Evolutionary conservation across 2,113 vertebrate genomes (phyloP), one percentile per base, ranked within the genome.

Genomic region (Stercorarius parasiticus): DNA sequence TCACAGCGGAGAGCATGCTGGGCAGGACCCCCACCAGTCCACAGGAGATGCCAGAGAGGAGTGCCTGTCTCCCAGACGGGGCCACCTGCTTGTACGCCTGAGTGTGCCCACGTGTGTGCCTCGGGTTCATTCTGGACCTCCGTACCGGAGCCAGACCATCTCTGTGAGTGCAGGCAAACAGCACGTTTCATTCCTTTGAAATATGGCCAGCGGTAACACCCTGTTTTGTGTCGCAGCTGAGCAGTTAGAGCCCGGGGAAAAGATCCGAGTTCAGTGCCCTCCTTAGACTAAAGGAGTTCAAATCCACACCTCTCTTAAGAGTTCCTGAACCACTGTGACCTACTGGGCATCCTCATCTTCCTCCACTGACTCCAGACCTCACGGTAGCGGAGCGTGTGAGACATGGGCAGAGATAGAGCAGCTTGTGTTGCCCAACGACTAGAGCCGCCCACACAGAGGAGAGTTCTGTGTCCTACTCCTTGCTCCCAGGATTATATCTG

Each of bases 51-150:
- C 19, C 30, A 62, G 50, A 66, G 25, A 42, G 43, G 53, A 66
- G 38, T 36, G 14, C 23, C 36, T 1, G 0, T 81, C 42, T 49
- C n/a, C 56, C 52, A 49, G 32, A 50, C 3, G 23, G 42, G 8
- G 52, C 23, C 32, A 62, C 40, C 10, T 88, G 5, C 21, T 40
- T 27, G 70, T 38, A 64, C 53, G 49, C 20, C 36, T 38, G 12
- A 32, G 25, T 5, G 30, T 64, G 38, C 40, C 43, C 43, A 23
- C 0, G 0, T 29, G 42, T 1, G 1, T 49, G 23, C 26, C 55
- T 77, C 6, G 1, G 40, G 32, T 42, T 82, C 59, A 7, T 40
- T 55, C 49, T 59, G 73, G 65, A 13, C 18, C 29, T 56, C 58
- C 13, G 1, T 18, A 2, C 9, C 36, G 13, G 50, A 62, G 25